A percentile compares a stretch with the other conserved stretches of the same genome.
phyloP scores from a whole-genome alignment of 2,113 vertebrate species.

The Todiramphus chloris region DNA sequence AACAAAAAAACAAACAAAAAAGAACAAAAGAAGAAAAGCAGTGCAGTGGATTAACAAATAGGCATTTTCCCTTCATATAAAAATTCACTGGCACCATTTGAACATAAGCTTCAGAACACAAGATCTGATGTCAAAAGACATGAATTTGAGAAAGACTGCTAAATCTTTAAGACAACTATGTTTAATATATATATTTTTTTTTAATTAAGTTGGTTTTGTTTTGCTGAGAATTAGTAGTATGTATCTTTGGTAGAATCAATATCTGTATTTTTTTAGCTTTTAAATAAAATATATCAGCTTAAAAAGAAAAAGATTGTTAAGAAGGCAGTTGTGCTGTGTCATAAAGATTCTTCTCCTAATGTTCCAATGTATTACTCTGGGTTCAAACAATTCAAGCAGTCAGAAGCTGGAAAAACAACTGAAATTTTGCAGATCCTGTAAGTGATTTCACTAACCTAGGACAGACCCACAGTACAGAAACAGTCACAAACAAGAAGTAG shows the following conservation, averaged over 20 bases:
- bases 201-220: constrained; percentile 55
- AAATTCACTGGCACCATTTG: constrained; percentile 76
- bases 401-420: constrained; percentile 26
- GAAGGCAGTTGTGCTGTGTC: constrained; percentile 83
- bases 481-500: neutral
- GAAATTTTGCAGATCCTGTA: constrained; percentile 24
- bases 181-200: neutral
- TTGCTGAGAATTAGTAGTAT: constrained; percentile 76
- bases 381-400: constrained; percentile 46
- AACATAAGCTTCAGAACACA: constrained; percentile 65
- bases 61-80: constrained; percentile 76
- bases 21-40: constrained; percentile 14
- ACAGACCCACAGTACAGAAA: neutral
- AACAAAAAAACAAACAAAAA: neutral
- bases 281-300: constrained; percentile 71
- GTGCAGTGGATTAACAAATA: constrained; percentile 57
- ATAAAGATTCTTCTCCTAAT: constrained; percentile 59
- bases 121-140: constrained; percentile 56
- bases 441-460: constrained; percentile 17
- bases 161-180: constrained; percentile 70
- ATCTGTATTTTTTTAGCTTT: constrained; percentile 70
- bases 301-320: constrained; percentile 60
- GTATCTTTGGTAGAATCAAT: constrained; percentile 89
- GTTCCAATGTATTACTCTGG: constrained; percentile 57
- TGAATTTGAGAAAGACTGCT: constrained; percentile 68